These are phyloP conservation scores for Lithodes maja DNA, from an alignment of 2,888 invertebrate species.

Conservation along the genomic window DNA sequence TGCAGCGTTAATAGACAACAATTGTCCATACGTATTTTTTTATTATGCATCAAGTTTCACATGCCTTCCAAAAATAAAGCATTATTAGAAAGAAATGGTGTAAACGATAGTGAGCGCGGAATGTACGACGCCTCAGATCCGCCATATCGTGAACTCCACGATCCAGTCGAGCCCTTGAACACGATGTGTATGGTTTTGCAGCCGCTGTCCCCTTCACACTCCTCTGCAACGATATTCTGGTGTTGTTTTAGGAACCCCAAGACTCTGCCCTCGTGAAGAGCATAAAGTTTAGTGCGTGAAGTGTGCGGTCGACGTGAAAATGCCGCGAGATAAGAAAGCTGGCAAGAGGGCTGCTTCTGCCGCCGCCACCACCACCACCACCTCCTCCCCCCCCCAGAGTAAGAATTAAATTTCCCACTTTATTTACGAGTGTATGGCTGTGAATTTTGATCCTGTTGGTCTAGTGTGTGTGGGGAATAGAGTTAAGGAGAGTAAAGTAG, in stretches of 20 bases:
- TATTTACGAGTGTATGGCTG: not conserved
- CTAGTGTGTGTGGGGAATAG: not conserved
- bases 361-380: not conserved
- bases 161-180: slow-evolving; percentile 34
- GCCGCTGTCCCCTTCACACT: slow-evolving; percentile 33
- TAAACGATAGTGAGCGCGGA: not conserved
- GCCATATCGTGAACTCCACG: slow-evolving; percentile 7
- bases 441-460: not conserved
- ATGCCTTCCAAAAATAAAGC: no score
- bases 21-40: no score
- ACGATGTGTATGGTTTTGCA: slow-evolving; percentile 43
- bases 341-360: slow-evolving; percentile 18
- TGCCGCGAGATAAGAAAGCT: slow-evolving; percentile 35
- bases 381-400: not conserved
- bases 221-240: slow-evolving; percentile 25
- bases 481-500: not conserved
- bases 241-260: slow-evolving; percentile 44
- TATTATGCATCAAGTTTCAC: no score
- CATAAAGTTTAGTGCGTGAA: not conserved
- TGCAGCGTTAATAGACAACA: no score
- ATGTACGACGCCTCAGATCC: not conserved
- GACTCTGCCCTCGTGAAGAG: slow-evolving; percentile 41
- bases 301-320: slow-evolving; percentile 21
- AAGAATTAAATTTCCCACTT: not conserved
- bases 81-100: not conserved